Evolutionary conservation across 2,888 invertebrate species (phyloP), one percentile per base, ranked within the genome.

Genomic region (Xestia xanthographa): DNA sequence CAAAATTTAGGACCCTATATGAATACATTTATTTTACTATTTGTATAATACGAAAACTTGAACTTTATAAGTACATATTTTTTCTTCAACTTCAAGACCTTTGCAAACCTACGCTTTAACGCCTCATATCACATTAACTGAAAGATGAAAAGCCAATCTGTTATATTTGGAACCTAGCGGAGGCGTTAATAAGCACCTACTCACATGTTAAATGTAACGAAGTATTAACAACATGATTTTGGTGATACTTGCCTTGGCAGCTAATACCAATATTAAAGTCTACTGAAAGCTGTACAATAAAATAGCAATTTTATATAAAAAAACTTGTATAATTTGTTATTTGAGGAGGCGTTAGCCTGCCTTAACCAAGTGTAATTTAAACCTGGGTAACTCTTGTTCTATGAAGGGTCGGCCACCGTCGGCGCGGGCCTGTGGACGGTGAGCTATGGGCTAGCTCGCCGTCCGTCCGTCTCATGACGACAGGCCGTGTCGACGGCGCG

Each of bases 351-450:
- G n/a, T 66, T 26, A 45, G 48, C 62, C 34, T 6, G 45, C 66
- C 53, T 66, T 77, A 77, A 77, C 53, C 2, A 41, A 53, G 12
- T 14, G 48, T 66, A 66, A 76, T 82, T 66, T 41, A 56, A 82
- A 77, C 41, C 29, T 60, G 38, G 26, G 45, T 45, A 43, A 63
- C 34, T 48, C 60, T 66, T 83, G 78, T 83, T 77, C 41, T 14
- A 43, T 48, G 34, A 69, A 66, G 53, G 45, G 53, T 82, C n/a
- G n/a, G n/a, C n/a, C n/a, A n/a, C n/a, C n/a, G n/a, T n/a, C n/a
- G n/a, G n/a, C n/a, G n/a, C n/a, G n/a, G n/a, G n/a, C n/a, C n/a
- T n/a, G n/a, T n/a, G n/a, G n/a, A n/a, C n/a, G n/a, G n/a, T n/a
- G n/a, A n/a, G n/a, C n/a, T n/a, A n/a, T n/a, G n/a, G n/a, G n/a